phyloP scores from a whole-genome alignment of 2,888 invertebrate species.

The Pseudococcus viburni region DNA sequence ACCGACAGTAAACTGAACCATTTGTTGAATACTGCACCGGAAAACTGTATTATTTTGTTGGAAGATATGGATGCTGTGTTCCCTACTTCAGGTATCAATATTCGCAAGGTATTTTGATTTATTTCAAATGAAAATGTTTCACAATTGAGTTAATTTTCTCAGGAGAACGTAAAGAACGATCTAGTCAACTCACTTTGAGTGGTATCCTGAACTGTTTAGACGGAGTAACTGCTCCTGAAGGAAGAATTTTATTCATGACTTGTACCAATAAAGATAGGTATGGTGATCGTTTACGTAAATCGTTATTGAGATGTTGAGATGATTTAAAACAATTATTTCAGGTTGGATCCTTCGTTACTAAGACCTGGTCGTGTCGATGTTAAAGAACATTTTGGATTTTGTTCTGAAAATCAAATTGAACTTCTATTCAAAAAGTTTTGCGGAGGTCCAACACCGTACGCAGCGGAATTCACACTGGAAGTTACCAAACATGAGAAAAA shows the following conservation, averaged over 20 bases:
- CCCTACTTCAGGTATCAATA: conserved; percentile 18
- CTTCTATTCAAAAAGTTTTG: conserved; percentile 54
- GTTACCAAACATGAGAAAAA: conserved; percentile 53
- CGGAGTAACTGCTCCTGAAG: conserved; percentile 51
- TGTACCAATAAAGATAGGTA: conserved; percentile 59
- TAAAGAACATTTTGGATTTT: conserved; percentile 53
- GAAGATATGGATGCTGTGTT: conserved; percentile 63
- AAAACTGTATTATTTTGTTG: conserved; percentile 53
- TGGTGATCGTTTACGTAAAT: background rate
- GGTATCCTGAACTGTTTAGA: conserved; percentile 61
- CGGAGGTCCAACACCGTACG: background rate
- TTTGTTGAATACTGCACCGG: conserved; percentile 38
- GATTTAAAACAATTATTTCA: conserved; percentile 69
- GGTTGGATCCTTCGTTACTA: conserved; percentile 43
- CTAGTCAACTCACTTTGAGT: conserved; percentile 44
- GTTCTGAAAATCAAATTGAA: conserved; percentile 39
- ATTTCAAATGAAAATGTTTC: background rate
- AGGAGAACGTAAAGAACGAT: background rate
- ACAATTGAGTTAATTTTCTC: background rate
- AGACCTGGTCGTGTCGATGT: conserved; percentile 44
- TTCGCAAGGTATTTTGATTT: background rate
- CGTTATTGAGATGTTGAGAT: background rate
- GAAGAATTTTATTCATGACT: conserved; percentile 62
- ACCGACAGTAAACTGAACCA: conserved; percentile 42
- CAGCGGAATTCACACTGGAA: conserved; percentile 11